These are phyloP conservation scores for Aramus guarauna DNA, from an alignment of 2,113 vertebrate genomes.

Conservation along the genomic window DNA sequence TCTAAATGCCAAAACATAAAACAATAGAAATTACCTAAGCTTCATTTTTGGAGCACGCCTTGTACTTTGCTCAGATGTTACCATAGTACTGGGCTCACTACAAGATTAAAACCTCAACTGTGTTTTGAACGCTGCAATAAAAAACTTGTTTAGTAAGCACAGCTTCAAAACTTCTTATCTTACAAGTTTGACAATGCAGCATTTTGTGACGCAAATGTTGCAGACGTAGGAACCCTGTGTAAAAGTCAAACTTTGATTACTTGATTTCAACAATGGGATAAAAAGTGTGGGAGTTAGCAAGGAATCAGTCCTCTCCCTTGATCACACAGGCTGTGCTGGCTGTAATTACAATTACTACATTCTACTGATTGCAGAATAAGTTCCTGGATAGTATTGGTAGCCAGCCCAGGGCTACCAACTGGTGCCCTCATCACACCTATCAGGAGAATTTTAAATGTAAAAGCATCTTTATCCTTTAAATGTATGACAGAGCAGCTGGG, in stretches of 20 bases:
- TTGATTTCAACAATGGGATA: neutral
- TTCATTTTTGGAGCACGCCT: neutral
- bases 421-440: neutral
- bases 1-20: neutral
- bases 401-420: neutral
- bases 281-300: neutral
- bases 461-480: neutral
- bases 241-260: neutral
- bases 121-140: neutral
- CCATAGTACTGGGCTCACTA: neutral
- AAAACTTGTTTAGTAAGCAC: neutral
- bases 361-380: neutral
- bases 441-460: neutral
- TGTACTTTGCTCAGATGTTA: neutral
- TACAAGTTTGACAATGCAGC: neutral
- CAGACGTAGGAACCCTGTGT: accelerated
- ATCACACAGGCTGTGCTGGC: neutral
- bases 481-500: neutral
- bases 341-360: neutral
- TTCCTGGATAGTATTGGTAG: neutral
- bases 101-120: neutral
- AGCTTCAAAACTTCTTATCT: neutral
- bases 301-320: neutral
- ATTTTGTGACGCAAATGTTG: neutral
- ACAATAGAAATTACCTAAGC: neutral